These are phyloP conservation scores for Empidonax traillii DNA, from an alignment of 2,113 vertebrate species.

Conservation along the genomic window DNA sequence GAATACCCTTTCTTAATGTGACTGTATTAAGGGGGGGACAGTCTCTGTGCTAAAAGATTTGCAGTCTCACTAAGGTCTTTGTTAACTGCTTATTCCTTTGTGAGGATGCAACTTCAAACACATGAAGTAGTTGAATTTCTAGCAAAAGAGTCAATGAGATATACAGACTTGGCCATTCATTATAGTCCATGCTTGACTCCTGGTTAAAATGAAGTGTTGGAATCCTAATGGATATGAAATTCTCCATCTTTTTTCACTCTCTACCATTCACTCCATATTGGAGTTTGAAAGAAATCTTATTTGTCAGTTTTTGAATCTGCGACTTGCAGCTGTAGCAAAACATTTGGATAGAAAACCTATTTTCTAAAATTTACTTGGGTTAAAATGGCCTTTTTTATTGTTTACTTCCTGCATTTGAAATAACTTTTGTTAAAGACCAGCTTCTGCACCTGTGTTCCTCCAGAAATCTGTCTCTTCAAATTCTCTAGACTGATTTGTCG, in stretches of 20 bases:
- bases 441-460: slow-evolving; percentile 56
- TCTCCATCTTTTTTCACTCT: background rate
- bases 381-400: slow-evolving; percentile 58
- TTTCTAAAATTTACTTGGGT: slow-evolving; percentile 47
- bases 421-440: slow-evolving; percentile 50
- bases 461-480: slow-evolving; percentile 66
- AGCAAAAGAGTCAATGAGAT: background rate
- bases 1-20: background rate
- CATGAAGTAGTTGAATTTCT: background rate
- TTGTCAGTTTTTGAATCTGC: slow-evolving; percentile 8
- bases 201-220: background rate
- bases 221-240: background rate
- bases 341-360: slow-evolving; percentile 43
- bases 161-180: background rate
- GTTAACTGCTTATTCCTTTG: background rate
- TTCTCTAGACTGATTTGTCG: slow-evolving; percentile 67
- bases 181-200: background rate
- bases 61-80: background rate
- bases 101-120: background rate
- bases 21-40: background rate
- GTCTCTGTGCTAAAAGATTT: background rate
- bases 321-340: slow-evolving; percentile 29
- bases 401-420: slow-evolving; percentile 61
- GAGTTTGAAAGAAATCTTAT: slow-evolving; percentile 41
- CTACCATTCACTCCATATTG: background rate